These are phyloP conservation scores for Cathartes aura DNA, from an alignment of 2,113 vertebrate genomes.

Conservation along the genomic window DNA sequence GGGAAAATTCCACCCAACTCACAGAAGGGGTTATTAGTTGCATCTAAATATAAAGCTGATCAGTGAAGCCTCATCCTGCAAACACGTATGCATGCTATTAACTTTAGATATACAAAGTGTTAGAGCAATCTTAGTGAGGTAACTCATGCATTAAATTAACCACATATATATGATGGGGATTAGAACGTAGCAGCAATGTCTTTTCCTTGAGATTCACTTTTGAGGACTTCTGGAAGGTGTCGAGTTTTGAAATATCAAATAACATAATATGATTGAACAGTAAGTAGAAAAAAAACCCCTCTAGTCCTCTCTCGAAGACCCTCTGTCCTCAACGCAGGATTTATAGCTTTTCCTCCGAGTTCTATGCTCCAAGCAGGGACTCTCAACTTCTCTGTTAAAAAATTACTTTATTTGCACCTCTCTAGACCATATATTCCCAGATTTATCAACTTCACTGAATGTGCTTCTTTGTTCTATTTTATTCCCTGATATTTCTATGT, in stretches of 20 bases:
- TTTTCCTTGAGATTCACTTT: neutral
- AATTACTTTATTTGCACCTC: neutral
- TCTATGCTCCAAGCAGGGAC: neutral
- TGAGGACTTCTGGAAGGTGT: neutral
- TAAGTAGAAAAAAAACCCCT: neutral
- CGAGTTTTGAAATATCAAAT: neutral
- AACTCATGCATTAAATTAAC: neutral
- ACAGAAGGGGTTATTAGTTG: neutral
- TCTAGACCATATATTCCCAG: neutral
- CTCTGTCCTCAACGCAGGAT: neutral
- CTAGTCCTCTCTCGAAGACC: neutral
- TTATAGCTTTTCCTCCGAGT: neutral
- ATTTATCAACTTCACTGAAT: neutral
- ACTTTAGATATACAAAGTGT: neutral
- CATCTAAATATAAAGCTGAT: neutral
- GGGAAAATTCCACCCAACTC: neutral
- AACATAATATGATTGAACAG: neutral
- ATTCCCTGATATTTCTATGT: neutral
- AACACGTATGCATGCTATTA: neutral
- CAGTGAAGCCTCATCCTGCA: neutral
- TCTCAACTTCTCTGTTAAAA: neutral
- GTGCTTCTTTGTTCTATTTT: neutral
- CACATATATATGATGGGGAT: neutral
- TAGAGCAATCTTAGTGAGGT: neutral
- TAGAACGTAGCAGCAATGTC: neutral